Percentiles rank a stretch among this genome's conserved stretches.
These are phyloP conservation scores for Andrena cerasifolii DNA, from an alignment of 1,140 invertebrate genomes.

Conservation along the genomic window DNA sequence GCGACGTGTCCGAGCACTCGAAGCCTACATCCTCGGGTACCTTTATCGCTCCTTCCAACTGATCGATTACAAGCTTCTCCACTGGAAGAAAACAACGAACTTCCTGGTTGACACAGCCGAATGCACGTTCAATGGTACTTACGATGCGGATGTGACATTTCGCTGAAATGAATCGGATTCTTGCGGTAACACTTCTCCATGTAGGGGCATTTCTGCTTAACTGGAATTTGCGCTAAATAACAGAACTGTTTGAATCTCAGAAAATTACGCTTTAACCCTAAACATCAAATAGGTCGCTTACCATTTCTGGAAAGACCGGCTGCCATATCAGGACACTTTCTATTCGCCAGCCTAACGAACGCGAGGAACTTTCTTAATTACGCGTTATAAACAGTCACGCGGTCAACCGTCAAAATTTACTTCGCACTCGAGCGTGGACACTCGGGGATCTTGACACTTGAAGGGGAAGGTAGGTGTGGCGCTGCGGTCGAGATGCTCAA, in stretches of 20 bases:
- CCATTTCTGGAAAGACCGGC: neutral
- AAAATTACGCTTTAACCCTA: constrained; percentile 12
- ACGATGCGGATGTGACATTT: constrained; percentile 91
- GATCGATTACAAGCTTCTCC: constrained; percentile 73
- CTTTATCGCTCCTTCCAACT: constrained; percentile 63
- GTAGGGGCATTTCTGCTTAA: constrained; percentile 70
- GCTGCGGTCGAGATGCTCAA: neutral
- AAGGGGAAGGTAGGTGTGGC: neutral
- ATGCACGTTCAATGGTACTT: constrained; percentile 63
- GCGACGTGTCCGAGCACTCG: constrained; percentile 70
- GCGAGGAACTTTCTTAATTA: neutral
- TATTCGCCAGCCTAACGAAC: too few relatives aligned
- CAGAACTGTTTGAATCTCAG: neutral
- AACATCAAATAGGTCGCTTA: neutral
- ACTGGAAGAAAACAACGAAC: constrained; percentile 62
- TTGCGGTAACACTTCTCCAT: constrained; percentile 87
- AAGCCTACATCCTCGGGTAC: constrained; percentile 71
- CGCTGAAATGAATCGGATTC: constrained; percentile 91
- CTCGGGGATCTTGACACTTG: neutral
- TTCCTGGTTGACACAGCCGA: neutral
- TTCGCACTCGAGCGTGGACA: neutral
- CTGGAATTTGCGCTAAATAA: constrained; percentile 39
- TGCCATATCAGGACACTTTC: neutral
- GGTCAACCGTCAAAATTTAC: neutral
- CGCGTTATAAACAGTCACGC: neutral